phyloP scores from a whole-genome alignment of 2,888 invertebrate genomes.

The Philopedon plagiatum region DNA sequence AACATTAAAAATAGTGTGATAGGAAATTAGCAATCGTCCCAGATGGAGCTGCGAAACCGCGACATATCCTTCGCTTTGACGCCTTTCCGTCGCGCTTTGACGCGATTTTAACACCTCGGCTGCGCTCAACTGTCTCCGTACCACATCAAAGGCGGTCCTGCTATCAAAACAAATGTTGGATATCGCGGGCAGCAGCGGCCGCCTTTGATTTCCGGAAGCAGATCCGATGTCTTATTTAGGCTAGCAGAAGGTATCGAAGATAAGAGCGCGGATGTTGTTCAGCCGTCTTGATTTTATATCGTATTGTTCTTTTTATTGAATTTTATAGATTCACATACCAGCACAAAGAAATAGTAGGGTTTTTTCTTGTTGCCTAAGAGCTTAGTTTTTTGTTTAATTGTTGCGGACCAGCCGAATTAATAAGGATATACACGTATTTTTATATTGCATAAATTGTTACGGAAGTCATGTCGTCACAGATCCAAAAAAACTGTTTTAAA shows the following conservation, averaged over 20 bases:
- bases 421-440: no score
- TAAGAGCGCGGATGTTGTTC: background rate
- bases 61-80: slow-evolving; percentile 39
- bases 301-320: no score
- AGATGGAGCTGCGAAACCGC: slow-evolving; percentile 34
- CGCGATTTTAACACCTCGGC: slow-evolving; percentile 63
- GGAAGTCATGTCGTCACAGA: no score
- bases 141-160: slow-evolving; percentile 66
- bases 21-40: slow-evolving; percentile 7
- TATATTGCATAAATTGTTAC: no score
- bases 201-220: slow-evolving; percentile 61
- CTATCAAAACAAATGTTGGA: slow-evolving; percentile 66
- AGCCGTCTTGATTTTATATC: background rate
- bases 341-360: no score
- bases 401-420: no score
- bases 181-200: slow-evolving; percentile 58
- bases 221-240: slow-evolving; percentile 41
- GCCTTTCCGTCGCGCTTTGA: slow-evolving; percentile 25
- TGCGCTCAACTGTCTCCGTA: slow-evolving; percentile 65
- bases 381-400: no score
- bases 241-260: background rate
- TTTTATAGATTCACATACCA: no score
- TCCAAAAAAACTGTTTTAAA: no score
- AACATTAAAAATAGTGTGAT: no score
- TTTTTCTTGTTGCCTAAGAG: no score